Conservation (phyloP, 2,113 vertebrate genomes). For the Ophthalmolycus amberensis region DNA sequence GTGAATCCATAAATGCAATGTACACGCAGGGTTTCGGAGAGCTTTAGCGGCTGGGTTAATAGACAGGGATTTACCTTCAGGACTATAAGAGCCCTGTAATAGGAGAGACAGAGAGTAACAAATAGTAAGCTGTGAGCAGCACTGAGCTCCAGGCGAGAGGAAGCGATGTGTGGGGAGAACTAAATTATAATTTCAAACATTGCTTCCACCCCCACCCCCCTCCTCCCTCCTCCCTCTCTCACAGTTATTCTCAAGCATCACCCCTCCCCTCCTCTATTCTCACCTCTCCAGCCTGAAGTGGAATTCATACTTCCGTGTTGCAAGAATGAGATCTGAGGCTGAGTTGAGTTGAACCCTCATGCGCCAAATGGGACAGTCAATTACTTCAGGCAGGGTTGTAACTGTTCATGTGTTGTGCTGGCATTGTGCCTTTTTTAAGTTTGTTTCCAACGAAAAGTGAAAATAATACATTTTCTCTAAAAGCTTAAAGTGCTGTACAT, state of each 20-base stretch:
- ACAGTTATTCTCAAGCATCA: conserved; percentile 34
- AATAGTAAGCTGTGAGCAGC: conserved; percentile 47
- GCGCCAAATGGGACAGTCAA: not conserved
- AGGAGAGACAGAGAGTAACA: conserved; percentile 40
- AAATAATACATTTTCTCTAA: not conserved
- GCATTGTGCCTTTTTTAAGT: not conserved
- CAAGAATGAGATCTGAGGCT: conserved; percentile 17
- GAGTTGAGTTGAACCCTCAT: conserved; percentile 31
- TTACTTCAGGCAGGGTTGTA: not conserved
- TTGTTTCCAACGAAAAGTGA: not conserved
- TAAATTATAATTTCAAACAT: conserved; percentile 71
- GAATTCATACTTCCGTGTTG: conserved; percentile 13
- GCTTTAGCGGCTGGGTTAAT: conserved; percentile 48
- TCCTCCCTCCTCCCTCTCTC: not conserved
- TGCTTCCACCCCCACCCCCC: not conserved
- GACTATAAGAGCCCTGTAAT: too few relatives aligned
- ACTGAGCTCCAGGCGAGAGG: conserved; percentile 45
- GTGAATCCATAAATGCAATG: conserved; percentile 8
- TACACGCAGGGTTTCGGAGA: conserved; percentile 17
- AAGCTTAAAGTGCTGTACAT: not conserved
- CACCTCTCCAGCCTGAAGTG: conserved; percentile 35
- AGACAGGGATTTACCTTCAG: conserved; percentile 67
- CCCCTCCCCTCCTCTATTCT: conserved; percentile 14
- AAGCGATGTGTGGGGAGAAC: conserved; percentile 37
- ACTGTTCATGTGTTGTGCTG: not conserved